phyloP scores from a whole-genome alignment of 2,888 invertebrate genomes.

The Luperina nickerlii region DNA sequence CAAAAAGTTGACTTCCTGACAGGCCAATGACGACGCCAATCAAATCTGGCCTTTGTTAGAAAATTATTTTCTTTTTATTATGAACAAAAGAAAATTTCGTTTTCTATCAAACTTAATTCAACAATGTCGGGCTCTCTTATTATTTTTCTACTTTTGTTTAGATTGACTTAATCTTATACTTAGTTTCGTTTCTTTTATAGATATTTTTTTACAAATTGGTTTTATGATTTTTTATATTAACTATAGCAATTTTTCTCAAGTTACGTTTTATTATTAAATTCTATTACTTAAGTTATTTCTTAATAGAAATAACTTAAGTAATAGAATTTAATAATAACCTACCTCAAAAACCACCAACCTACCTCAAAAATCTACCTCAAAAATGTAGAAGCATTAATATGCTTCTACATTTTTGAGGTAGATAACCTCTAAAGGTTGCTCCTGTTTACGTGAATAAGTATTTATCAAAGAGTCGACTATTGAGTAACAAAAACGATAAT shows the following conservation, averaged over 20 bases:
- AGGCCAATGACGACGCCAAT: slow-evolving; percentile 65
- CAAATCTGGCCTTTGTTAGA: slow-evolving; percentile 67
- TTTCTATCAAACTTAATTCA: slow-evolving; percentile 76
- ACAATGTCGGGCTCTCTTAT: slow-evolving; percentile 67
- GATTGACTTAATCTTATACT: slow-evolving; percentile 61
- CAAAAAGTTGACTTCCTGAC: slow-evolving; percentile 47
- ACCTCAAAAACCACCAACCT: too few species aligned
- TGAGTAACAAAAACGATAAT: too few species aligned
- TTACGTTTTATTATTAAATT: slow-evolving; percentile 30
- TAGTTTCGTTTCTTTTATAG: slow-evolving; percentile 39
- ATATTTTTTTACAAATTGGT: slow-evolving; percentile 35
- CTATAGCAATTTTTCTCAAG: slow-evolving; percentile 19
- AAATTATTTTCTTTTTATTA: slow-evolving; percentile 69
- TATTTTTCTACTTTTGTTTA: slow-evolving; percentile 67
- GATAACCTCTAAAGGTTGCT: neutral
- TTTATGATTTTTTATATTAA: slow-evolving; percentile 32
- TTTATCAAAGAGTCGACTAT: too few species aligned
- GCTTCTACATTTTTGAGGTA: neutral
- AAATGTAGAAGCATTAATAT: too few species aligned
- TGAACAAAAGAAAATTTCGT: slow-evolving; percentile 73
- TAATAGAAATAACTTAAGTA: too few species aligned
- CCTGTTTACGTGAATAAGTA: neutral
- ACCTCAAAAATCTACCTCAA: too few species aligned
- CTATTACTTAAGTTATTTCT: neutral
- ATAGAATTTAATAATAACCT: too few species aligned